phyloP scores from a whole-genome alignment of 2,888 invertebrate species.

The Thereva nobilitata region DNA sequence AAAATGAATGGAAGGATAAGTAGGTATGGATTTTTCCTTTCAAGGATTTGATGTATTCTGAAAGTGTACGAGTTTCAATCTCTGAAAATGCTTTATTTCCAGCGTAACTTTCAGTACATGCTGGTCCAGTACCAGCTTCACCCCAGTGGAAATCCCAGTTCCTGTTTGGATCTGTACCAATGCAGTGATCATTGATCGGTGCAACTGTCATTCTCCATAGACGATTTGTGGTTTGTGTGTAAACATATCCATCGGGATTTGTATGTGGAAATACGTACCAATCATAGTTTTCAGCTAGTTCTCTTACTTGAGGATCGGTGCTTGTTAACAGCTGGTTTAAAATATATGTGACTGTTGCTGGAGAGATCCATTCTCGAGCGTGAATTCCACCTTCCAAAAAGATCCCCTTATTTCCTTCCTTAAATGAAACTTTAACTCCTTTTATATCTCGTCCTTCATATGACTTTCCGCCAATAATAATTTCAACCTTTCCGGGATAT shows the following conservation, averaged over 20 bases:
- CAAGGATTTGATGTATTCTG: conserved; percentile 62
- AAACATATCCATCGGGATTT: conserved; percentile 78
- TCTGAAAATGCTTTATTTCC: conserved; percentile 65
- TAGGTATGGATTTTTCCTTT: conserved; percentile 65
- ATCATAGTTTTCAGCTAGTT: conserved; percentile 63
- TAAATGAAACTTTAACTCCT: conserved; percentile 63
- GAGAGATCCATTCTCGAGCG: conserved; percentile 76
- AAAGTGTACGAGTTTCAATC: conserved; percentile 62
- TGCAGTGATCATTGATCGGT: conserved; percentile 52
- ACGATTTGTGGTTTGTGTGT: conserved; percentile 66
- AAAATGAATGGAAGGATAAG: conserved; percentile 75
- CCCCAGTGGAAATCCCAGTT: conserved; percentile 70
- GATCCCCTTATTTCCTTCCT: conserved; percentile 61
- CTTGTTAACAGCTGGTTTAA: conserved; percentile 66
- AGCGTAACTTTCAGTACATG: conserved; percentile 59
- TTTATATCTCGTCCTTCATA: conserved; percentile 66
- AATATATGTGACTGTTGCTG: conserved; percentile 67
- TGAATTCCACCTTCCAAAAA: conserved; percentile 70
- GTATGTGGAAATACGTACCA: conserved; percentile 76
- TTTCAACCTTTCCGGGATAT: conserved; percentile 60
- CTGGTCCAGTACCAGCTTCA: conserved; percentile 60
- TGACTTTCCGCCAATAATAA: conserved; percentile 61
- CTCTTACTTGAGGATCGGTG: conserved; percentile 58
- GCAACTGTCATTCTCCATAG: conserved; percentile 70
- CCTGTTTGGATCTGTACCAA: conserved; percentile 67